phyloP scores from a whole-genome alignment of 1,140 invertebrate species.

The Oncopodura yosiiana region DNA sequence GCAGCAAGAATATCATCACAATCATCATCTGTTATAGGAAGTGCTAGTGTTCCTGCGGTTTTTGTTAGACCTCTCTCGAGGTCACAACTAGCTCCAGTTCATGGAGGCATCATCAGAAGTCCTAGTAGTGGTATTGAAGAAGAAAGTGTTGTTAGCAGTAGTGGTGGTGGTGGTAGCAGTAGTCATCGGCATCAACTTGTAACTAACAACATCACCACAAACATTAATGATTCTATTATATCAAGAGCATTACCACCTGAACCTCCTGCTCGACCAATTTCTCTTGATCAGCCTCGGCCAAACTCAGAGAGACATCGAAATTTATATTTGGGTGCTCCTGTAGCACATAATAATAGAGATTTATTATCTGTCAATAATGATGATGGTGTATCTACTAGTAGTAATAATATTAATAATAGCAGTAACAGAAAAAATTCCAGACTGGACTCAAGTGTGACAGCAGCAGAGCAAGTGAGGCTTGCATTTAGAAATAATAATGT shows the following conservation, averaged over 20 bases:
- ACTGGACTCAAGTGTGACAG: constrained; percentile 32
- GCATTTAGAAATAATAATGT: constrained; percentile 3
- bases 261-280: constrained; percentile 28
- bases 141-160: constrained; percentile 37
- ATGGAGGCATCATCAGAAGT: constrained; percentile 28
- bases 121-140: constrained; percentile 30
- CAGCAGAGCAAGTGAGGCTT: constrained; percentile 35
- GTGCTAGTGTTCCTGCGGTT: constrained; percentile 27
- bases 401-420: constrained; percentile 15
- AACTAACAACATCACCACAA: too few relatives aligned
- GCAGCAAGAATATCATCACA: constrained; percentile 11
- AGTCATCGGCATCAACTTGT: too few relatives aligned
- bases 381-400: constrained; percentile 23
- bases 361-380: constrained; percentile 9
- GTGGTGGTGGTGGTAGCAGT: constrained; percentile 37
- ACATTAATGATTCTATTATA: constrained; percentile 9
- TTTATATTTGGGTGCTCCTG: constrained; percentile 31
- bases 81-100: constrained; percentile 29
- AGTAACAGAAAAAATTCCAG: constrained; percentile 7
- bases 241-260: constrained; percentile 31
- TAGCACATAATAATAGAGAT: constrained; percentile 12
- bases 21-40: too few relatives aligned
- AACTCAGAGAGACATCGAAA: constrained; percentile 33
- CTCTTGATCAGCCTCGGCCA: constrained; percentile 31
- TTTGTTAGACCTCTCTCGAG: constrained; percentile 29